phyloP scores from a whole-genome alignment of 2,797 vertebrate species.

The Zalophus californianus region DNA sequence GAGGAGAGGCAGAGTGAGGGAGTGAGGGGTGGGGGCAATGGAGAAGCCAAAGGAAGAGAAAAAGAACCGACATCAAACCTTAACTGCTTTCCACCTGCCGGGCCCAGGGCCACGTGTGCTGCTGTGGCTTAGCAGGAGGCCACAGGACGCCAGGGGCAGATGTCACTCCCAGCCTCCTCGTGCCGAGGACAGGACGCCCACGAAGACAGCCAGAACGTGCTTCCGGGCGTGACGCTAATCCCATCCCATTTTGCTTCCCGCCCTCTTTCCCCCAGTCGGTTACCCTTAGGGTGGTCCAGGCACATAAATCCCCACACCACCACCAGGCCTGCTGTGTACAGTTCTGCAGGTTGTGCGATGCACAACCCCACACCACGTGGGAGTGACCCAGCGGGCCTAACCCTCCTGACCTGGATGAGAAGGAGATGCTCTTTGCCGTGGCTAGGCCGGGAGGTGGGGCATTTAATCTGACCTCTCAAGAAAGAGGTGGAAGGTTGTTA shows the following conservation, averaged over 20 bases:
- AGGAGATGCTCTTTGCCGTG: neutral
- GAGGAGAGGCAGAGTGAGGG: constrained; percentile 72
- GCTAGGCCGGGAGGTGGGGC: neutral
- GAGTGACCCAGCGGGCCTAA: neutral
- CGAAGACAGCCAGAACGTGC: accelerated
- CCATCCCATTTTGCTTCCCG: neutral
- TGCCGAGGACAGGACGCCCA: accelerated
- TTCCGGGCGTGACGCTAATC: neutral
- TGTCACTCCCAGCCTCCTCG: neutral
- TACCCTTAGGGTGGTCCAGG: neutral
- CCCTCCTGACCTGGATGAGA: neutral
- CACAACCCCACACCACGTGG: accelerated
- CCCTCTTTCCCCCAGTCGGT: neutral
- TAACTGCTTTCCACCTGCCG: neutral
- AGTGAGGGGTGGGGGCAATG: constrained; percentile 59
- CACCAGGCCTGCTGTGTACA: neutral
- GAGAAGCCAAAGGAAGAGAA: constrained; percentile 76
- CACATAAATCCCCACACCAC: neutral
- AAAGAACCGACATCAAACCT: neutral
- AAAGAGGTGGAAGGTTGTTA: neutral
- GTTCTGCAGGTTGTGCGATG: neutral
- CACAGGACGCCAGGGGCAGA: neutral
- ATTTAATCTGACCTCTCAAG: neutral
- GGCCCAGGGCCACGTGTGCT: neutral
- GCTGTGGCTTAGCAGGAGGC: neutral